Percentiles rank a stretch among this genome's conserved stretches.
Conservation (phyloP, 1,140 invertebrate genomes). For the Brachionus plicatilis region DNA sequence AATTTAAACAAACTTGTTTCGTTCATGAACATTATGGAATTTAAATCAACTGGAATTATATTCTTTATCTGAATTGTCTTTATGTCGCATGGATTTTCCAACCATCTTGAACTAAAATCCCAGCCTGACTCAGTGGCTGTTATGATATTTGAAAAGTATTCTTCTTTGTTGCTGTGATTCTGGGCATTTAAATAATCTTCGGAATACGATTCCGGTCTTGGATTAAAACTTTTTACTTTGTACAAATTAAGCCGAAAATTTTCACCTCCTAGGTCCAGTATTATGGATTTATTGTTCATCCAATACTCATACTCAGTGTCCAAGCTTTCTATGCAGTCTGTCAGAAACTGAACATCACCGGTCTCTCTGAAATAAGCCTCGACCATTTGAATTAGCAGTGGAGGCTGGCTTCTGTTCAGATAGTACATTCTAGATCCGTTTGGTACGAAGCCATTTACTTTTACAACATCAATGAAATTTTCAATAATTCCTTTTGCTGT, state of each 20-base stretch:
- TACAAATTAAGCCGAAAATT: neutral
- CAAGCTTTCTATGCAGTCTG: neutral
- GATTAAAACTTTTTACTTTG: neutral
- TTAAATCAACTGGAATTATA: slow-evolving; percentile 78
- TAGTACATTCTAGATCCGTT: slow-evolving; percentile 86
- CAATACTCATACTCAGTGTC: slow-evolving; percentile 37
- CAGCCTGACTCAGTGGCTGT: slow-evolving; percentile 85
- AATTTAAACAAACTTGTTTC: slow-evolving; percentile 66
- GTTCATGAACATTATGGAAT: slow-evolving; percentile 74
- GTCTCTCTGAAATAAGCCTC: neutral
- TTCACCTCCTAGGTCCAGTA: neutral
- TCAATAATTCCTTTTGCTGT: slow-evolving; percentile 70
- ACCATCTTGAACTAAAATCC: slow-evolving; percentile 90
- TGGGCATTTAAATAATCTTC: slow-evolving; percentile 57
- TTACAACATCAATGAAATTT: slow-evolving; percentile 46
- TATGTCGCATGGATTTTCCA: slow-evolving; percentile 52
- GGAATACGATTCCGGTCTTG: slow-evolving; percentile 76
- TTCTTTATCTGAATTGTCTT: slow-evolving; percentile 59
- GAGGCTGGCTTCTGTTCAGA: slow-evolving; percentile 74
- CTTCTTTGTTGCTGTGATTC: slow-evolving; percentile 56
- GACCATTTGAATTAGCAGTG: slow-evolving; percentile 76
- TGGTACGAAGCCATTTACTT: slow-evolving; percentile 68
- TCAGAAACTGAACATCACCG: neutral
- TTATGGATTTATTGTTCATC: slow-evolving; percentile 18
- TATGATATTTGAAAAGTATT: slow-evolving; percentile 72